These are phyloP conservation scores for Meteorus cinctellus DNA, from an alignment of 2,888 invertebrate species.

Conservation along the genomic window DNA sequence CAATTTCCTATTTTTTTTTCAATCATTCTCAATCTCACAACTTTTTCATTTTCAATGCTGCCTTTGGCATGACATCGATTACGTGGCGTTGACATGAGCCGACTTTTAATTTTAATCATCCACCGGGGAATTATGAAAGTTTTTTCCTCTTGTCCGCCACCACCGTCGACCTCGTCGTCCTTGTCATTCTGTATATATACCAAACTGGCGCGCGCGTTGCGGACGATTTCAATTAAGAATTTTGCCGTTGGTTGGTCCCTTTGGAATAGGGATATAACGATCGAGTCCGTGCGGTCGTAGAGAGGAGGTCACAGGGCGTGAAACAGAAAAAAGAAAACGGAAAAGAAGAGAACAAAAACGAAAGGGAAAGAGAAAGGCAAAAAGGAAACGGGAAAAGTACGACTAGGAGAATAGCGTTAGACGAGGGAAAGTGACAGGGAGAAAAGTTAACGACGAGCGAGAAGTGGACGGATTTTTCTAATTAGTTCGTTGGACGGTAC, in stretches of 20 bases:
- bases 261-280: conserved; percentile 38
- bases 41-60: not conserved
- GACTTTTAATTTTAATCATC: conserved; percentile 69
- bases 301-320: conserved; percentile 31
- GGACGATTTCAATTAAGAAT: conserved; percentile 68
- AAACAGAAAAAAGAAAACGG: not conserved
- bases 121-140: conserved; percentile 65
- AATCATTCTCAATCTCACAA: too few relatives aligned
- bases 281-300: conserved; percentile 38
- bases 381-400: conserved; percentile 19
- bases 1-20: too few relatives aligned
- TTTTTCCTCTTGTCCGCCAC: conserved; percentile 32
- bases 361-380: conserved; percentile 26
- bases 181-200: conserved; percentile 28
- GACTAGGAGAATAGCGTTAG: conserved; percentile 7
- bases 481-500: conserved; percentile 31
- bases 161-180: conserved; percentile 33
- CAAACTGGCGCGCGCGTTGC: conserved; percentile 41
- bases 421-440: not conserved
- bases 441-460: conserved; percentile 24
- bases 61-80: conserved; percentile 51
- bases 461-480: conserved; percentile 36
- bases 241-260: conserved; percentile 55
- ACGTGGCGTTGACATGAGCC: conserved; percentile 58
- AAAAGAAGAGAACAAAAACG: not conserved